Evolutionary conservation across 2,113 vertebrate genomes (phyloP), one percentile per base, ranked within the genome.

Genomic region (Ophthalmolycus amberensis): DNA sequence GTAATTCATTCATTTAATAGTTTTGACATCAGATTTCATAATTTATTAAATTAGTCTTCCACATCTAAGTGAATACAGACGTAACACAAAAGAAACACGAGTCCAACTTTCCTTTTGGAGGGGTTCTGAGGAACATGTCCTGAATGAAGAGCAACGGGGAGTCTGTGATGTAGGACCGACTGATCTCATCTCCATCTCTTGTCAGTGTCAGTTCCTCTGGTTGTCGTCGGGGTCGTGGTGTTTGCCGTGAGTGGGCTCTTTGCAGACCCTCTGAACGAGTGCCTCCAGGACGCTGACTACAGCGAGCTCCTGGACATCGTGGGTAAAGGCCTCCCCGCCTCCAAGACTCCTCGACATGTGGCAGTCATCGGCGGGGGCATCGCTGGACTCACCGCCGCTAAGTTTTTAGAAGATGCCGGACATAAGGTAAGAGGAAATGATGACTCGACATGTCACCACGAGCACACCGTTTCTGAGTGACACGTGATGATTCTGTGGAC

Each of bases 351-450:
- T 5, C 89, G 74, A 16, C 94, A 90, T 4, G 80, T 97, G 6
- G 92, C 93, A 0, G 86, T 97, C 71, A 90, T 97, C 2, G 96
- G 96, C 0, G 96, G 94, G 0, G 96, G 96, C 16, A 92, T 96
- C 9, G 93, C 96, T 0, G 96, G 96, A 44, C 92, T 97, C 76
- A 95, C 96, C 5, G 96, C 96, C 0, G 96, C 96, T 52, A 96
- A 95, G 88, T 83, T 96, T 80, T 85, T 97, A 60, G 91, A 96
- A 15, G 94, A 96, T 3, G 95, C 95, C 0, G 96, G 96, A 40
- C 96, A 97, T 76, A 95, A 96, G 96, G 96, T 97, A 62, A 34
- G 9, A 46, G 22, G 27, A 22, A 32, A 32, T 10, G 9, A 14
- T 6, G 18, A 29, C 12, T 1, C 59, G 12, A 46, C 27, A 27